Conservation (phyloP, 1,140 invertebrate species). For the Ceratitis capitata region DNA sequence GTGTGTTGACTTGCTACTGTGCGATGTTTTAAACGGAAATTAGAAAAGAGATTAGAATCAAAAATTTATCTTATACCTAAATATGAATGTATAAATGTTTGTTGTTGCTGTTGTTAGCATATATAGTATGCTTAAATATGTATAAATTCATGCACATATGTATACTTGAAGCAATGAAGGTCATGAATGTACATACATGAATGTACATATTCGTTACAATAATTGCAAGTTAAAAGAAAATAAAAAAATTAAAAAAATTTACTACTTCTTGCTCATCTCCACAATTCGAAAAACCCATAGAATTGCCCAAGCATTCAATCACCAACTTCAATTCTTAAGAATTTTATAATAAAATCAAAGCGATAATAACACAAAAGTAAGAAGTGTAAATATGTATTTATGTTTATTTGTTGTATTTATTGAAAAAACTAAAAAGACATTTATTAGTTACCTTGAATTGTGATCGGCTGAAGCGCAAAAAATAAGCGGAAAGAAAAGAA, state of each 20-base stretch:
- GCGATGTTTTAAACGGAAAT: not conserved
- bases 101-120: not conserved
- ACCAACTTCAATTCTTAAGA: no score
- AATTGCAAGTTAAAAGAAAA: not conserved
- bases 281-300: no score
- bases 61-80: not conserved
- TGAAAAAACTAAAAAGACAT: no score
- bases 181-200: not conserved
- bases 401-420: no score
- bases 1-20: not conserved
- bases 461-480: no score
- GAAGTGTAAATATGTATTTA: no score
- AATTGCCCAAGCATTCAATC: no score
- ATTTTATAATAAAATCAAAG: no score
- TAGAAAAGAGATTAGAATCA: conserved; percentile 26
- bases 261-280: no score
- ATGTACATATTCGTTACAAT: not conserved
- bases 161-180: not conserved
- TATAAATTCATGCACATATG: not conserved
- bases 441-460: no score
- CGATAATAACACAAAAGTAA: no score
- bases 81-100: not conserved
- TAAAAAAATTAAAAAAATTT: not conserved
- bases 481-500: no score
- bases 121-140: not conserved